Evolutionary conservation across 2,113 vertebrate species (phyloP), one percentile per base, ranked within the genome.

Genomic region (Myotis yumanensis): DNA sequence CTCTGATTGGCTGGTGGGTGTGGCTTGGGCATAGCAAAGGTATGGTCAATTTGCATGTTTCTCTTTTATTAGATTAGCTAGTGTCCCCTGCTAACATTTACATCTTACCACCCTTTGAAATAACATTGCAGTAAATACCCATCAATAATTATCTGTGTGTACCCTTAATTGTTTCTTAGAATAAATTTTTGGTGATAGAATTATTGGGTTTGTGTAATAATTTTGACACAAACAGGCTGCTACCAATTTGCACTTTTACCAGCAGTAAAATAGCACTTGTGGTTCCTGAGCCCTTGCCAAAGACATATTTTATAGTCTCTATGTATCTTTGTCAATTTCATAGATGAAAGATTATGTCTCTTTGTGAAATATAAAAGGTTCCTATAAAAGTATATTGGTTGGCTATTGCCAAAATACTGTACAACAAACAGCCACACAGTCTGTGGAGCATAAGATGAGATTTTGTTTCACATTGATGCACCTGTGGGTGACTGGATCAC

Each of bases 291-390:
- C 59, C 79, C 51, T 83, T 94, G 72, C 37, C 64, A 80, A 86
- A 90, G 4, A 16, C 85, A 82, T 69, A 80, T 64, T 86, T 85
- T 73, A 51, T 64, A 52, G 43, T 81, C 35, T 81, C 2, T 77
- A 52, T 71, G 37, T 52, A 80, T 54, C 30, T 75, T 32, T 80
- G 28, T 43, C 22, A 43, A 23, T 64, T 86, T 86, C 88, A 80
- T 18, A 81, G 66, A 72, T 64, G 12, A 90, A 91, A 80, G 62
- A 52, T 85, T 79, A 5, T n/a, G 32, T 64, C 22, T 90, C 64
- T n/a, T 43, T 72, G 52, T 93, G 30, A 86, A 80, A 57, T 90
- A 88, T 73, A 40, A 86, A 86, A 94, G 79, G 16, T 90, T 86
- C 64, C 93, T 30, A 10, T 90, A 76, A 94, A 76, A 90, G 32